A percentile compares a stretch with the other conserved stretches of the same genome.
These are phyloP conservation scores for Oryzias dopingdopingensis DNA, from an alignment of 2,797 vertebrate species.

Conservation along the genomic window DNA sequence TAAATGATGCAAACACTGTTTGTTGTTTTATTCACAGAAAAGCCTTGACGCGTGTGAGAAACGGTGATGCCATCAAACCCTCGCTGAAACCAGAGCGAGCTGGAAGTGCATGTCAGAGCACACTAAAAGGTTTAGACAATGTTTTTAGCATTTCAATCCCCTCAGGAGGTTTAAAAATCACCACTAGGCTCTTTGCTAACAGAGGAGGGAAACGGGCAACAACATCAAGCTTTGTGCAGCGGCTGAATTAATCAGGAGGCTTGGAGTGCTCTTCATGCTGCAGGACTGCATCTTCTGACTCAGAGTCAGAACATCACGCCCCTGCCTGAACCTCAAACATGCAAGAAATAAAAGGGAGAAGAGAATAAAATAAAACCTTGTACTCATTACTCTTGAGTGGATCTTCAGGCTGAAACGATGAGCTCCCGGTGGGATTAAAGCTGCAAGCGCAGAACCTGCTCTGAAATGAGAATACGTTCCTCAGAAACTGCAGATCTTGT, in stretches of 20 bases:
- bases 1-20: too few relatives aligned
- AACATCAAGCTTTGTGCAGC: slow-evolving; percentile 47
- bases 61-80: too few relatives aligned
- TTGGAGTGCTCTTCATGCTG: slow-evolving; percentile 30
- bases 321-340: slow-evolving; percentile 59
- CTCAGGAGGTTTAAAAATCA: slow-evolving; percentile 37
- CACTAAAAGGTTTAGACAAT: slow-evolving; percentile 36
- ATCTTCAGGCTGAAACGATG: slow-evolving; percentile 22
- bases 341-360: slow-evolving; percentile 16
- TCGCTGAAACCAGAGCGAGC: too few relatives aligned
- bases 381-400: slow-evolving; percentile 21
- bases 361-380: slow-evolving; percentile 32
- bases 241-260: slow-evolving; percentile 62
- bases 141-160: slow-evolving; percentile 40
- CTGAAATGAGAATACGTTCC: slow-evolving; percentile 9
- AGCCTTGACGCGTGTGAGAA: too few relatives aligned
- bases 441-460: slow-evolving; percentile 25
- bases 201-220: slow-evolving; percentile 27
- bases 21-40: too few relatives aligned
- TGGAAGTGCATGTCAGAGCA: not conserved
- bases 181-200: slow-evolving; percentile 32
- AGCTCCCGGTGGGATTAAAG: slow-evolving; percentile 17
- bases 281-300: slow-evolving; percentile 45
- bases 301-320: slow-evolving; percentile 30
- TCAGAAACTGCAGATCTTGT: not conserved